These are phyloP conservation scores for Zaprionus taronus DNA, from an alignment of 1,140 invertebrate genomes.

Conservation along the genomic window DNA sequence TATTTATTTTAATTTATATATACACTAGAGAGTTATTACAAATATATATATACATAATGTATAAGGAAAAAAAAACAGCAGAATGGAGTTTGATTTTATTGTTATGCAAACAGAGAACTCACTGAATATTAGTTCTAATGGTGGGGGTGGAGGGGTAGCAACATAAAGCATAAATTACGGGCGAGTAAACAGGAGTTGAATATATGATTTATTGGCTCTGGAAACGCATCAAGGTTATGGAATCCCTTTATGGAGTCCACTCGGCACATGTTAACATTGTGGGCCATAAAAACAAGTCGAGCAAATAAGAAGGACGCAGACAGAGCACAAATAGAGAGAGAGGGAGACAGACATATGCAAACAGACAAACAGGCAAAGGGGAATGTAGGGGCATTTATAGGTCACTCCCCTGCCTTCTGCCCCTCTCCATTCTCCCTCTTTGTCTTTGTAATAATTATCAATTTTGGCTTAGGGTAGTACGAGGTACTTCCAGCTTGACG, in stretches of 20 bases:
- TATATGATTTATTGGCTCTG: slow-evolving; percentile 69
- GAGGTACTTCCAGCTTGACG: slow-evolving; percentile 51
- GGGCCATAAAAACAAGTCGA: slow-evolving; percentile 41
- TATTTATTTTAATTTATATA: slow-evolving; percentile 83
- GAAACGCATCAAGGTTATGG: slow-evolving; percentile 68
- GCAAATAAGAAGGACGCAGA: slow-evolving; percentile 10
- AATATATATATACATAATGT: slow-evolving; percentile 81
- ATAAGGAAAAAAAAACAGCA: slow-evolving; percentile 62
- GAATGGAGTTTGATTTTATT: background rate
- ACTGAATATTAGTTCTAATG: background rate
- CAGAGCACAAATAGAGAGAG: background rate
- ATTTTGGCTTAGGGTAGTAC: slow-evolving; percentile 21
- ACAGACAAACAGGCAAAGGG: background rate
- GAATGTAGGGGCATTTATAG: slow-evolving; percentile 30
- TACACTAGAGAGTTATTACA: slow-evolving; percentile 82
- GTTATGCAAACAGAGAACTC: background rate
- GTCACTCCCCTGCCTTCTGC: background rate
- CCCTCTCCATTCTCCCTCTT: background rate
- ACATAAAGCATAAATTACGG: slow-evolving; percentile 42
- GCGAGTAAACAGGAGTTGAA: slow-evolving; percentile 43
- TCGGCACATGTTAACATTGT: slow-evolving; percentile 61
- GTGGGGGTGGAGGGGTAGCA: background rate
- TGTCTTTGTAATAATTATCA: slow-evolving; percentile 5
- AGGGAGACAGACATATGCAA: background rate
- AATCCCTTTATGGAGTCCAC: slow-evolving; percentile 20